Evolutionary conservation across 2,797 vertebrate genomes (phyloP).

Genomic region (Falco concolor): DNA sequence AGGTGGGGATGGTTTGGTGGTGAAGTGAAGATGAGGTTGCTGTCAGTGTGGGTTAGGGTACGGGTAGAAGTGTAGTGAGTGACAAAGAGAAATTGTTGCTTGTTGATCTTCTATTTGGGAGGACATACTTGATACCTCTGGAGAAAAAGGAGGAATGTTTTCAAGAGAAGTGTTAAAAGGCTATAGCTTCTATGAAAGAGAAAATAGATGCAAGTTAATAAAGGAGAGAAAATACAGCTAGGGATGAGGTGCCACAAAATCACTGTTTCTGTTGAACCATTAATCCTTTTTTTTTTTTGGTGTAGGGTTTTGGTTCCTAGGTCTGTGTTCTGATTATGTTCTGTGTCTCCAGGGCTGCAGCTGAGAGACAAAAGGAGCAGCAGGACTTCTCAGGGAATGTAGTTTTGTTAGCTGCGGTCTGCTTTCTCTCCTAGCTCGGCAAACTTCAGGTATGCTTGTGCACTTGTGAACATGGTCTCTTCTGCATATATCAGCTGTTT

Average conservation of each 20-base stretch:
- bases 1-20: not conserved
- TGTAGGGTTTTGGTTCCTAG: not conserved
- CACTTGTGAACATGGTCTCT: not conserved
- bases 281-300: not conserved
- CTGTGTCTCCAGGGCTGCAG: not conserved
- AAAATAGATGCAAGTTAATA: not conserved
- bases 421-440: not conserved
- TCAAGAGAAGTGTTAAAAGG: not conserved
- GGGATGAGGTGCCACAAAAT: not conserved
- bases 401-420: not conserved
- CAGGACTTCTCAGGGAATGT: not conserved
- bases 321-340: rapidly evolving
- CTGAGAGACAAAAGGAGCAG: not conserved
- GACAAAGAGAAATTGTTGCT: not conserved
- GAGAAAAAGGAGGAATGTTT: not conserved
- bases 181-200: not conserved
- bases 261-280: not conserved
- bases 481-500: not conserved
- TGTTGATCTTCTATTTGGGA: not conserved
- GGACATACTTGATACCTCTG: not conserved
- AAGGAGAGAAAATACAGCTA: not conserved
- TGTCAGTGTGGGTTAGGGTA: not conserved
- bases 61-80: not conserved
- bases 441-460: not conserved
- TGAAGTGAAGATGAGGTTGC: not conserved